phyloP scores from a whole-genome alignment of 2,888 invertebrate species.

The Drosophila gaucha region DNA sequence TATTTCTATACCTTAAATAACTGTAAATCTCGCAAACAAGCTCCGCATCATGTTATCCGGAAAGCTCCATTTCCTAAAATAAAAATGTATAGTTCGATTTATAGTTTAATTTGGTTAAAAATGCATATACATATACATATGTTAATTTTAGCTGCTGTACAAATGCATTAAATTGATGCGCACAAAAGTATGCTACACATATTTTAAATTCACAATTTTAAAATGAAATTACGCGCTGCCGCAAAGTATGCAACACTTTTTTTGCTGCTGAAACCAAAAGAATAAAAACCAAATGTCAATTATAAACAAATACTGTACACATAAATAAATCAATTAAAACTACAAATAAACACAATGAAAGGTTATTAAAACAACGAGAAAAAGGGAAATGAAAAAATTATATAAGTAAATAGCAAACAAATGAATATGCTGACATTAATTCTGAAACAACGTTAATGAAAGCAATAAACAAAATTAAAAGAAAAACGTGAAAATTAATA shows the following conservation, averaged over 20 bases:
- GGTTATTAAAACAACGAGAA: slow-evolving; percentile 49
- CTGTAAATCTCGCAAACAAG: too few species aligned
- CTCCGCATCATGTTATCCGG: too few species aligned
- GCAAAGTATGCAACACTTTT: slow-evolving; percentile 25
- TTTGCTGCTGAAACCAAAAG: background rate
- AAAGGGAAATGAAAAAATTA: slow-evolving; percentile 11
- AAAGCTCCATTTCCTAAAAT: too few species aligned
- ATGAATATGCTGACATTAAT: slow-evolving; percentile 58
- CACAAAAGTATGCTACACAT: slow-evolving; percentile 24
- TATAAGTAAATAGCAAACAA: slow-evolving; percentile 54
- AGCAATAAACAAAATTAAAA: slow-evolving; percentile 18
- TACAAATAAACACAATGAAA: slow-evolving; percentile 35
- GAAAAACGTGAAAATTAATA: background rate
- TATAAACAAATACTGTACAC: slow-evolving; percentile 11
- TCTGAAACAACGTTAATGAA: slow-evolving; percentile 46
- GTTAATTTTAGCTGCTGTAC: too few species aligned
- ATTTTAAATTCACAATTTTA: background rate
- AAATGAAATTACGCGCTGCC: background rate
- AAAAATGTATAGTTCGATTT: too few species aligned
- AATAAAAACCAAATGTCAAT: slow-evolving; percentile 1
- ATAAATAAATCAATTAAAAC: slow-evolving; percentile 39
- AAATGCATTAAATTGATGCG: background rate
- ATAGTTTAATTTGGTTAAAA: too few species aligned
- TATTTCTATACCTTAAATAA: too few species aligned
- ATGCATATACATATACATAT: too few species aligned